These are phyloP conservation scores for Xanthorhoe spadicearia DNA, from an alignment of 2,888 invertebrate genomes.

Conservation along the genomic window DNA sequence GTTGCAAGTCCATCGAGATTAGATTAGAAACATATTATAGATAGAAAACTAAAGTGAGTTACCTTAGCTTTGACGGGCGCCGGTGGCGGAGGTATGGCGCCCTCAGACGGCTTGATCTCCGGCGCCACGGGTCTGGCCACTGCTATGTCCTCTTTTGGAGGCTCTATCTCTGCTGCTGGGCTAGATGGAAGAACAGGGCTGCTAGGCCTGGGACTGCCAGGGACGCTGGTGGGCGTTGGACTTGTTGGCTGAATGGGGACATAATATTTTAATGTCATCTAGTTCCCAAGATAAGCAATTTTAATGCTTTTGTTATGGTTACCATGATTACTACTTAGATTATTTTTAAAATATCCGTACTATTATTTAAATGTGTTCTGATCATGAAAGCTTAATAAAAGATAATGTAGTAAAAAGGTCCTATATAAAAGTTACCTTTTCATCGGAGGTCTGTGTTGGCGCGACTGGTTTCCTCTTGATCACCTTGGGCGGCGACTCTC, in stretches of 20 bases:
- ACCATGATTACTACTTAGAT: no score
- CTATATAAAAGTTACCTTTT: slow-evolving; percentile 51
- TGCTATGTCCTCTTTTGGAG: slow-evolving; percentile 63
- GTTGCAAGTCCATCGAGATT: no score
- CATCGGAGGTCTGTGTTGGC: slow-evolving; percentile 52
- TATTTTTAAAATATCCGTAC: no score
- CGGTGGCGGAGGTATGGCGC: slow-evolving; percentile 78
- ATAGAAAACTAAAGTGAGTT: no score
- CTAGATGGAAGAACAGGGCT: slow-evolving; percentile 39
- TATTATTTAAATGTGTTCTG: no score
- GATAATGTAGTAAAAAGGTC: no score
- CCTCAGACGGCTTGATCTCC: slow-evolving; percentile 74
- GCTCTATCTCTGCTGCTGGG: slow-evolving; percentile 1
- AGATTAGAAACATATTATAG: no score
- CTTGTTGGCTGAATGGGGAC: slow-evolving; percentile 41
- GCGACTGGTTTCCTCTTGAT: slow-evolving; percentile 74
- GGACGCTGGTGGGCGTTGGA: slow-evolving; percentile 32
- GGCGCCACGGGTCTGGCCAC: slow-evolving; percentile 76
- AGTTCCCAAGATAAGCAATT: no score
- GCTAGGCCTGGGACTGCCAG: slow-evolving; percentile 33
- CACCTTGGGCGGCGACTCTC: slow-evolving; percentile 79
- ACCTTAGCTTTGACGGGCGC: slow-evolving; percentile 73
- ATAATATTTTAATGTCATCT: background rate
- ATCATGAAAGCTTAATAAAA: no score
- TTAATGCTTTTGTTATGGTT: no score